Base-by-base conservation (phyloP, 2,888 invertebrate genomes). In the Drosophila trichaetosa region DNA sequence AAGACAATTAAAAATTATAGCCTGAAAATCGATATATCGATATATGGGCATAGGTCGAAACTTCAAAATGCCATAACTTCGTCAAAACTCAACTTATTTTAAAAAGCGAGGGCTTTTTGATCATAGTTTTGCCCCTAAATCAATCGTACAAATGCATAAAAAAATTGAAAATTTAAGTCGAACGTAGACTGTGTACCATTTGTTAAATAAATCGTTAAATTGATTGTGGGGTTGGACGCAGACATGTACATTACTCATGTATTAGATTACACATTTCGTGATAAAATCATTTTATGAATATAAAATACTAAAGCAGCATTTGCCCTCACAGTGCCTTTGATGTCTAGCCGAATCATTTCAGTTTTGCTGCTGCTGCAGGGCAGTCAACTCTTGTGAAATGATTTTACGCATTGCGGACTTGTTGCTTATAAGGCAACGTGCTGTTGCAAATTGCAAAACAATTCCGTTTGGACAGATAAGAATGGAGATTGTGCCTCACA, bases 371-470 rank as follows among this genome's bases (percentile, higher is more conserved):
- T 4, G 16, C 57, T 24, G 2, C 33, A 52, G 13, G 27, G 34
- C 66, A 66, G 36, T 36, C 24, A n/a, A 11, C 4, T 16, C 6
- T 18, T 6, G 11, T 13, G 59, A 66, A 51, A 67, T 18, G 31
- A 33, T 52, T 54, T 64, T 49, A 65, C 70, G 64, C 83, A 68
- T 59, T 65, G 69, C 78, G 69, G 53, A 82, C 78, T 85, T 82
- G 82, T 82, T 82, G 82, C 83, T 68, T 54, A 62, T 52, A 24
- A 36, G 61, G 24, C 46, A 24, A 24, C 24, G 13, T 56, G 34
- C 34, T 34, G 31, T 33, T 31, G 51, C 16, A 62, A 21, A 53
- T 66, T 53, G 52, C 29, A 8, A 24, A 67, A 54, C 34, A 42
- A 75, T 69, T 31, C 57, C 58, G 18, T 21, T 24, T 63, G 34